A percentile compares a stretch with the other conserved stretches of the same genome.
These are phyloP conservation scores for Sylvicapra grimmia DNA, from an alignment of 2,113 vertebrate species.

Conservation along the genomic window DNA sequence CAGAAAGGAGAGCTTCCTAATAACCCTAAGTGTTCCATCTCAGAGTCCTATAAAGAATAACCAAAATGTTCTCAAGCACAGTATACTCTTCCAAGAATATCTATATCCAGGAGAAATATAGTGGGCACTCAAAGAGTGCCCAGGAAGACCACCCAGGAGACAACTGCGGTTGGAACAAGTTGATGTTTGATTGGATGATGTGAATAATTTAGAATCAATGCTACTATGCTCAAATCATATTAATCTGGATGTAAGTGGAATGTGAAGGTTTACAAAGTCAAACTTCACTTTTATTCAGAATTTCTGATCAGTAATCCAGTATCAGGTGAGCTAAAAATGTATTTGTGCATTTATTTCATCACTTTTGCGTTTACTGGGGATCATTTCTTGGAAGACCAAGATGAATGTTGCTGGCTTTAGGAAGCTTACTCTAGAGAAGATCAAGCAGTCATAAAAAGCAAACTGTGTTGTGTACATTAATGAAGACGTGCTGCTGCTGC, in stretches of 20 bases:
- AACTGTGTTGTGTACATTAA: background rate
- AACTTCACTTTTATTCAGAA: background rate
- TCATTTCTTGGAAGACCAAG: background rate
- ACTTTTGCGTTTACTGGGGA: background rate
- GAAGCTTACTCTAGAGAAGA: background rate
- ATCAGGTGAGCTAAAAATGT: background rate
- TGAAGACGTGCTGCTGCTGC: background rate
- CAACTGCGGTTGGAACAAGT: background rate
- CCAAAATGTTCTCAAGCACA: background rate
- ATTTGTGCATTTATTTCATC: background rate
- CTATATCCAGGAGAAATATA: background rate
- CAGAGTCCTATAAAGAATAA: background rate
- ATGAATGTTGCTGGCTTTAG: background rate
- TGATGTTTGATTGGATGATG: background rate
- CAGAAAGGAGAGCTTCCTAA: background rate
- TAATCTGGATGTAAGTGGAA: background rate
- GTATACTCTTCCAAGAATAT: background rate
- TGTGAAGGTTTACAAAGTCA: background rate
- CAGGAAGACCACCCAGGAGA: background rate
- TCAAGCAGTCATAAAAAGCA: background rate
- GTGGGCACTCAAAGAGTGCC: fast-evolving
- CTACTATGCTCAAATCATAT: background rate
- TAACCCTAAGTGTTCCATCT: background rate
- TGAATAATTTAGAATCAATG: background rate
- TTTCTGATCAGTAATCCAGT: background rate